These are phyloP conservation scores for Smithornis capensis DNA, from an alignment of 2,113 vertebrate species.

Conservation along the genomic window DNA sequence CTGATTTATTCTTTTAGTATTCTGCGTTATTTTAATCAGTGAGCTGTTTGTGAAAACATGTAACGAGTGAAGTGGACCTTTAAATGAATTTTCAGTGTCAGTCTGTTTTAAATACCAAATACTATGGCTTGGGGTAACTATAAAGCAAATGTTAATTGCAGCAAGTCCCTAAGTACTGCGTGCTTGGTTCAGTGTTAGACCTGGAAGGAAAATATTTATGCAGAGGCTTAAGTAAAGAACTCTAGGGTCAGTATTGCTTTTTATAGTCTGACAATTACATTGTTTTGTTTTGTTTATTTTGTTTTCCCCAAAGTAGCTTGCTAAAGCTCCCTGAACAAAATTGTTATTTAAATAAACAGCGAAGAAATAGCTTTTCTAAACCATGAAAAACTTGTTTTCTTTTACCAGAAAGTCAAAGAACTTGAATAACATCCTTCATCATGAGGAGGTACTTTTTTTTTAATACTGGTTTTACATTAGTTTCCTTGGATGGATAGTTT, in stretches of 20 bases:
- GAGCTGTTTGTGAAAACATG: neutral
- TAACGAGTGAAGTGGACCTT: conserved; percentile 12
- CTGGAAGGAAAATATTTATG: neutral
- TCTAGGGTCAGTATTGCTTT: neutral
- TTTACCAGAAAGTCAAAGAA: neutral
- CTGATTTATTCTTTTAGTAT: neutral
- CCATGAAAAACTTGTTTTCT: neutral
- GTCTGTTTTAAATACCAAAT: conserved; percentile 48
- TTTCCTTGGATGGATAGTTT: neutral
- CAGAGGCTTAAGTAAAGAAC: neutral
- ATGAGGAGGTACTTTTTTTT: neutral
- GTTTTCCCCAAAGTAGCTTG: neutral
- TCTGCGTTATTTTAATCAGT: neutral
- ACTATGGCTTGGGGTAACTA: neutral
- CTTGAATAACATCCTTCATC: neutral
- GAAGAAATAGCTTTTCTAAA: neutral
- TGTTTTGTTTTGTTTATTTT: neutral
- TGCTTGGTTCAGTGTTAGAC: neutral
- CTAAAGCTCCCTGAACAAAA: neutral
- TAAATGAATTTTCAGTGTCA: neutral
- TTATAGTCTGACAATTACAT: neutral
- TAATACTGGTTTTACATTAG: neutral
- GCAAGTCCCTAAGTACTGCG: neutral
- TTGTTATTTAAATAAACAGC: neutral
- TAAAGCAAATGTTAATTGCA: conserved; percentile 34